Evolutionary conservation across 2,113 vertebrate genomes (phyloP).

Genomic region (Ceratotherium simum): DNA sequence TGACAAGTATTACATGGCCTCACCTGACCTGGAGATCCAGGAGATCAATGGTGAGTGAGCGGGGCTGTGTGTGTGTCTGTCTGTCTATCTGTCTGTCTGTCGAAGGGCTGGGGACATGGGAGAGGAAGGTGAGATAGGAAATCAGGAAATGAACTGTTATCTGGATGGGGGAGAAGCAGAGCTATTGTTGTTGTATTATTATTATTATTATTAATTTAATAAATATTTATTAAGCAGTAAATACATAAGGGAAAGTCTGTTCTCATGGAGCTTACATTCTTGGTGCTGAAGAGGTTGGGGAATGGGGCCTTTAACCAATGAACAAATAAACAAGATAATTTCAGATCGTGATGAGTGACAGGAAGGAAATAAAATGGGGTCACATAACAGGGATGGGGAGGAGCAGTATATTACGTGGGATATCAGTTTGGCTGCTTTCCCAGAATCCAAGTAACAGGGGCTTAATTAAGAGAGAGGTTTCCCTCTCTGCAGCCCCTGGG

Average conservation of each 20-base stretch:
- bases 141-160: neutral
- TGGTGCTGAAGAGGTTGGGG: neutral
- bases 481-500: neutral
- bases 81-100: neutral
- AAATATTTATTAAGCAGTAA: neutral
- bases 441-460: neutral
- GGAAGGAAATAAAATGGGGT: neutral
- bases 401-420: neutral
- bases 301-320: neutral
- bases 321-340: neutral
- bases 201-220: neutral
- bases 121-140: neutral
- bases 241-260: neutral
- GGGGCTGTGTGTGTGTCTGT: too few species aligned
- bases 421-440: neutral
- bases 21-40: slow-evolving; percentile 91
- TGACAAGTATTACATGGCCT: slow-evolving; percentile 95
- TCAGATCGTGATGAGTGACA: neutral
- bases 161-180: neutral
- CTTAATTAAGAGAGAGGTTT: neutral
- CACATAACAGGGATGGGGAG: neutral
- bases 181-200: neutral
- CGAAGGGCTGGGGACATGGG: neutral
- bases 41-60: slow-evolving; percentile 90
- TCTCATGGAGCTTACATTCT: neutral